Conservation (phyloP, 2,113 vertebrate genomes). For the Gymnorhina tibicen region DNA sequence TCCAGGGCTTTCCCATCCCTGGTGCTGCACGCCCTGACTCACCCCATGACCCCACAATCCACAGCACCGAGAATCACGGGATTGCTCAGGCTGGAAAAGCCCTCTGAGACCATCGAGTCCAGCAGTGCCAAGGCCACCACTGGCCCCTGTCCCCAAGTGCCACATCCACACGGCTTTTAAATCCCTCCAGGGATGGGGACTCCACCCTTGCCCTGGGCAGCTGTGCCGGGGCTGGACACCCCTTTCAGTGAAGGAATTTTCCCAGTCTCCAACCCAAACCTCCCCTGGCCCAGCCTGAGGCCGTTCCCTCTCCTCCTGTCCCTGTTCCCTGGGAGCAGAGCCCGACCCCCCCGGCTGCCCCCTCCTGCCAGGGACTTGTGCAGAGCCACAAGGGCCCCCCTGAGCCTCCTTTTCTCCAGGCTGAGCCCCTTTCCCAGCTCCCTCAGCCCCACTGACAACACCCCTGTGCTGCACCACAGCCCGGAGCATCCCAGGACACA, state of each 20-base stretch:
- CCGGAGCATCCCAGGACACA: background rate
- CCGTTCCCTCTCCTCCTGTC: background rate
- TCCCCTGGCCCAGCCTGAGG: background rate
- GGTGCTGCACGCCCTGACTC: background rate
- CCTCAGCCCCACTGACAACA: background rate
- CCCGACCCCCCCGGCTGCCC: background rate
- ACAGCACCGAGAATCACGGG: background rate
- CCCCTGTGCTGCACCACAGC: background rate
- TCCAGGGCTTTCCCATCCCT: background rate
- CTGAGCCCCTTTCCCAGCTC: background rate
- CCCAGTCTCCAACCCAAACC: fast-evolving
- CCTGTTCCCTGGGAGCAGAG: background rate
- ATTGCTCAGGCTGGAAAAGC: background rate
- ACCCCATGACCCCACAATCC: background rate
- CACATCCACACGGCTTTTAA: background rate
- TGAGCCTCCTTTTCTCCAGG: background rate
- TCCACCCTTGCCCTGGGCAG: background rate
- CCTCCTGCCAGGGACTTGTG: background rate
- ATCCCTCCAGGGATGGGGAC: background rate
- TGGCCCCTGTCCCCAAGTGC: background rate
- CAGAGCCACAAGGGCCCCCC: background rate
- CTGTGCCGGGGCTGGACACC: background rate
- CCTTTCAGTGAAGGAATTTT: fast-evolving
- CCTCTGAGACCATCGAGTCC: background rate
- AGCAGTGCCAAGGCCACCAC: background rate